Evolutionary conservation across 1,140 invertebrate genomes (phyloP).

Genomic region (Zaprionus ghesquierei): DNA sequence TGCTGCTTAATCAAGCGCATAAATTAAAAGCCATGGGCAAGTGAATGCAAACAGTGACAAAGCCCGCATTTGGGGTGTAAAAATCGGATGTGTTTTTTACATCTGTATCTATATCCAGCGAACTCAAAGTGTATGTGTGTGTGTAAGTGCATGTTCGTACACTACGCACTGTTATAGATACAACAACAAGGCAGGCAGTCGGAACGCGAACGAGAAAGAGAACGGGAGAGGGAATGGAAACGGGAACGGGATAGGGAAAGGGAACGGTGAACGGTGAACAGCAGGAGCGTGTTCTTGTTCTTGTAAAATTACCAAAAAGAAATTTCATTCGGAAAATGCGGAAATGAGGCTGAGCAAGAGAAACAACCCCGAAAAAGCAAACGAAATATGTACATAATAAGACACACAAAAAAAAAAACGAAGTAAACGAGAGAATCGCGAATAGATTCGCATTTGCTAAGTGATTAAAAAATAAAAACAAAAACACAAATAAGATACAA

Average conservation of each 20-base stretch:
- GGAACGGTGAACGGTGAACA: conserved; percentile 27
- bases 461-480: conserved; percentile 38
- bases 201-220: conserved; percentile 5
- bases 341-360: conserved; percentile 71
- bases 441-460: conserved; percentile 19
- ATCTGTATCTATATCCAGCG: conserved; percentile 57
- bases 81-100: conserved; percentile 56
- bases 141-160: conserved; percentile 46
- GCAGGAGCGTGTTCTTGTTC: conserved; percentile 64
- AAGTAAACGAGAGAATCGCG: conserved; percentile 13
- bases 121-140: conserved; percentile 29
- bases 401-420: conserved; percentile 41
- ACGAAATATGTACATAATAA: conserved; percentile 47
- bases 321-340: conserved; percentile 77
- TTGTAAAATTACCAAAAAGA: conserved; percentile 80
- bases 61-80: conserved; percentile 29
- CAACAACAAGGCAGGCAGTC: conserved; percentile 64
- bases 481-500: conserved; percentile 44
- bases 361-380: conserved; percentile 70
- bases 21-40: conserved; percentile 31
- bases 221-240: conserved; percentile 13
- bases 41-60: conserved; percentile 8
- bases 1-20: conserved; percentile 20
- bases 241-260: conserved; percentile 6
- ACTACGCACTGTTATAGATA: conserved; percentile 78